A percentile compares a stretch with the other conserved stretches of the same genome.
These are phyloP conservation scores for Drosophila lutescens DNA, from an alignment of 2,888 invertebrate genomes.

Conservation along the genomic window DNA sequence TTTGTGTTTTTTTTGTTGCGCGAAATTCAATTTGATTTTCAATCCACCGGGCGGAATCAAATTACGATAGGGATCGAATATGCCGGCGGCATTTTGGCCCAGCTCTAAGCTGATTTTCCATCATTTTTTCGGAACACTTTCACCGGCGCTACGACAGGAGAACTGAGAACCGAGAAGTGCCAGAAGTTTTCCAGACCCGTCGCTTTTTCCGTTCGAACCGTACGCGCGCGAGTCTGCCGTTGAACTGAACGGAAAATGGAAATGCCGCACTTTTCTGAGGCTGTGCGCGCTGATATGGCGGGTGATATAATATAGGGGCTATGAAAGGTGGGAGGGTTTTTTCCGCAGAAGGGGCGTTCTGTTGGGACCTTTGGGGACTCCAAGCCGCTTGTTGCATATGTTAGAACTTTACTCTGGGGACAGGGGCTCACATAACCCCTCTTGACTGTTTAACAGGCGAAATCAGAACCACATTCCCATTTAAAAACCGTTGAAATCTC, in stretches of 20 bases:
- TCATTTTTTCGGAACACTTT: slow-evolving; percentile 30
- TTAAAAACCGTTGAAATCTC: slow-evolving; percentile 23
- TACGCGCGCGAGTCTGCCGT: slow-evolving; percentile 78
- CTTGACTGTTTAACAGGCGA: not conserved
- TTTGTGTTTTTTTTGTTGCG: slow-evolving; percentile 22
- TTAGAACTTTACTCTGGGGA: not conserved
- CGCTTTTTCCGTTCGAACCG: slow-evolving; percentile 61
- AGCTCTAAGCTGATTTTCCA: slow-evolving; percentile 42
- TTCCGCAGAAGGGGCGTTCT: not conserved
- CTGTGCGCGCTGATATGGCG: slow-evolving; percentile 34
- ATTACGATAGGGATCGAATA: slow-evolving; percentile 48
- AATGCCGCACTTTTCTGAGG: slow-evolving; percentile 34
- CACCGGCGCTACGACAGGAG: slow-evolving; percentile 6
- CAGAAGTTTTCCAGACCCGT: slow-evolving; percentile 20
- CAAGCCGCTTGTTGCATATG: slow-evolving; percentile 24
- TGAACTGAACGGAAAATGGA: slow-evolving; percentile 57
- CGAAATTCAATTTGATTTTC: slow-evolving; percentile 37
- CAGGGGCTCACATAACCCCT: not conserved
- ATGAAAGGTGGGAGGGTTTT: not conserved
- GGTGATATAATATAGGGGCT: slow-evolving; percentile 21
- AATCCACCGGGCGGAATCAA: slow-evolving; percentile 46
- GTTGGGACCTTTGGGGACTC: not conserved
- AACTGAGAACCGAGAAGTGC: slow-evolving; percentile 5
- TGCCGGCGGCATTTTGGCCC: slow-evolving; percentile 70
- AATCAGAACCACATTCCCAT: not conserved